These are phyloP conservation scores for Pangasius sanitwongsei DNA, from an alignment of 2,797 vertebrate genomes.

Conservation along the genomic window DNA sequence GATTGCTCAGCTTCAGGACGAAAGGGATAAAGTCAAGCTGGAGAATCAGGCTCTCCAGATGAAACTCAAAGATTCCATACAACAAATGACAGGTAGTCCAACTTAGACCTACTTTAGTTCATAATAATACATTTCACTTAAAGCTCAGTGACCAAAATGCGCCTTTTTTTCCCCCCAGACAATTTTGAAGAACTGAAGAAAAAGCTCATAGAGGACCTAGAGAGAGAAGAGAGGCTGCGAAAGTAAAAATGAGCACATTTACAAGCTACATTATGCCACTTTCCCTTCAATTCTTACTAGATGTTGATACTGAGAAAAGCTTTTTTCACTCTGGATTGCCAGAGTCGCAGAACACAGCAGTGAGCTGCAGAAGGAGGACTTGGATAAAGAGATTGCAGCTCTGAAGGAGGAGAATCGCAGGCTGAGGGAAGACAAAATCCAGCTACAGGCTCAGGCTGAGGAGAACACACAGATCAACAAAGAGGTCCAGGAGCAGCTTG, in stretches of 20 bases:
- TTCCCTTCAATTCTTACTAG: neutral
- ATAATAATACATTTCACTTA: neutral
- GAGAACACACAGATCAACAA: constrained; percentile 70
- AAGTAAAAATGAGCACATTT: constrained; percentile 75
- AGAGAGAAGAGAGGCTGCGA: constrained; percentile 83
- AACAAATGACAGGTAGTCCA: constrained; percentile 82
- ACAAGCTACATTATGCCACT: neutral
- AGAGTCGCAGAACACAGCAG: constrained; percentile 90
- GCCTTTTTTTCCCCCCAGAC: constrained; percentile 70
- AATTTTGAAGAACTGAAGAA: constrained; percentile 85
- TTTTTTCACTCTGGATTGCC: constrained; percentile 22
- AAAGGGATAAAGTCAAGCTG: constrained; percentile 73
- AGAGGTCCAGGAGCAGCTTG: constrained; percentile 82
- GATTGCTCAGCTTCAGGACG: constrained; percentile 74
- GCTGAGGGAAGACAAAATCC: constrained; percentile 79
- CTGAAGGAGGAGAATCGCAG: constrained; percentile 82
- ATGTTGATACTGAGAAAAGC: neutral
- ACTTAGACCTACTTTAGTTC: neutral
- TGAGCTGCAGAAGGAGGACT: constrained; percentile 83
- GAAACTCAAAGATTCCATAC: constrained; percentile 74
- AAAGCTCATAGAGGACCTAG: constrained; percentile 82
- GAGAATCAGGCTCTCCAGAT: constrained; percentile 80
- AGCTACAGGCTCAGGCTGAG: constrained; percentile 77
- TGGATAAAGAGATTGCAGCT: constrained; percentile 79
- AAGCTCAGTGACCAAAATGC: neutral